Conservation (phyloP, 2,113 vertebrate genomes). For the Phyllopteryx taeniolatus region DNA sequence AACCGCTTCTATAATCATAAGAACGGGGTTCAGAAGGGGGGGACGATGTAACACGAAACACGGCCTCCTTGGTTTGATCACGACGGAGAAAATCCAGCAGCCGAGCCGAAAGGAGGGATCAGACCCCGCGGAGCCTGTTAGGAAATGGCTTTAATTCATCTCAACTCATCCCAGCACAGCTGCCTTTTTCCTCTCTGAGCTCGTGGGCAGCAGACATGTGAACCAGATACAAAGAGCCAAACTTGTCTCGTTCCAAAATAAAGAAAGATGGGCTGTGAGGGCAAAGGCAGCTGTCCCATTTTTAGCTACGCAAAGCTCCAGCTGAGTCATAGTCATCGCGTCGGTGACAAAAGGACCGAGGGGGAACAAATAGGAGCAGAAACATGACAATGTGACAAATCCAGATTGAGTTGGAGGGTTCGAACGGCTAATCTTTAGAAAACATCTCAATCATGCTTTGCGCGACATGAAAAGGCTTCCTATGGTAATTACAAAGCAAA, state of each 20-base stretch:
- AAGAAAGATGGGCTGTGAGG: not conserved
- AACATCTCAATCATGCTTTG: not conserved
- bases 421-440: slow-evolving; percentile 17
- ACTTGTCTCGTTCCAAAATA: slow-evolving; percentile 55
- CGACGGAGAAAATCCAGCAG: slow-evolving; percentile 37
- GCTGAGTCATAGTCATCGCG: slow-evolving; percentile 58
- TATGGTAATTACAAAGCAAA: slow-evolving; percentile 13
- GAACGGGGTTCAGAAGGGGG: slow-evolving; percentile 10
- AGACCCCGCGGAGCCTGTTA: slow-evolving; percentile 66
- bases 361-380: slow-evolving; percentile 40
- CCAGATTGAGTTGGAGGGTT: slow-evolving; percentile 21
- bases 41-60: slow-evolving; percentile 44
- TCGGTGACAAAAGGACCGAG: slow-evolving; percentile 40
- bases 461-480: slow-evolving; percentile 11
- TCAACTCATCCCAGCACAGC: slow-evolving; percentile 65
- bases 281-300: slow-evolving; percentile 61
- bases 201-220: slow-evolving; percentile 52
- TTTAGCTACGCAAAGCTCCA: slow-evolving; percentile 54
- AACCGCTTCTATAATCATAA: slow-evolving; percentile 39
- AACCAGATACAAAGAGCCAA: slow-evolving; percentile 61
- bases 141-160: slow-evolving; percentile 69
- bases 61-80: slow-evolving; percentile 16
- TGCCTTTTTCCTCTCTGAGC: slow-evolving; percentile 49
- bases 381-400: slow-evolving; percentile 46
- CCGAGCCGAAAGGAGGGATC: slow-evolving; percentile 42